A percentile compares a stretch with the other conserved stretches of the same genome.
These are phyloP conservation scores for Falco rusticolus DNA, from an alignment of 2,797 vertebrate species.

Conservation along the genomic window DNA sequence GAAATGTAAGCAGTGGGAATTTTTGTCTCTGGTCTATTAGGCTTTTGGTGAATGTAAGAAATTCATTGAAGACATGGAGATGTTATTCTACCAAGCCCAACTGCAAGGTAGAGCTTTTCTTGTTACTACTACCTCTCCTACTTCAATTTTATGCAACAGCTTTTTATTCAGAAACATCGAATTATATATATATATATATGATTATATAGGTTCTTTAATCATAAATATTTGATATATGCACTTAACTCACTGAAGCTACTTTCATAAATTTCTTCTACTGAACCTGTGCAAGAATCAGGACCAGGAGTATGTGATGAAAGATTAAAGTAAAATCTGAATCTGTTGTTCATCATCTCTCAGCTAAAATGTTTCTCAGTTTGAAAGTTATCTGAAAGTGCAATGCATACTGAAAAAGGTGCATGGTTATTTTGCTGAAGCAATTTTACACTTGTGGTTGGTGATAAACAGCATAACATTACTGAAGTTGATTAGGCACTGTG, in stretches of 20 bases:
- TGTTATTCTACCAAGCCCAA: background rate
- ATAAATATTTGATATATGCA: background rate
- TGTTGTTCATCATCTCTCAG: background rate
- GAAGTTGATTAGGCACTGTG: constrained; percentile 24
- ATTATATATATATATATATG: background rate
- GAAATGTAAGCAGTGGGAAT: background rate
- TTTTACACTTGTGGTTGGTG: constrained; percentile 5
- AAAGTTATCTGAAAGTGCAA: background rate
- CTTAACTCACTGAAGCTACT: background rate
- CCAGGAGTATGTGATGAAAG: background rate
- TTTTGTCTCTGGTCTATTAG: background rate
- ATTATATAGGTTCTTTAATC: background rate
- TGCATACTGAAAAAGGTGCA: background rate
- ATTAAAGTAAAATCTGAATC: background rate
- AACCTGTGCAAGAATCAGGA: background rate
- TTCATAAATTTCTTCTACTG: background rate
- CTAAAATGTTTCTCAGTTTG: background rate
- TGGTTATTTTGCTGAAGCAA: constrained; percentile 18
- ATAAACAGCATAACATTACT: background rate
- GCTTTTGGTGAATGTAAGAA: background rate
- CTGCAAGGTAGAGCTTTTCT: background rate
- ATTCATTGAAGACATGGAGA: background rate
- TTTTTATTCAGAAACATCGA: background rate
- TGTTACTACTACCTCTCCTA: background rate
- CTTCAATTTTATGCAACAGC: background rate